Conservation (phyloP, 2,113 vertebrate species). For the Aptenodytes patagonicus region DNA sequence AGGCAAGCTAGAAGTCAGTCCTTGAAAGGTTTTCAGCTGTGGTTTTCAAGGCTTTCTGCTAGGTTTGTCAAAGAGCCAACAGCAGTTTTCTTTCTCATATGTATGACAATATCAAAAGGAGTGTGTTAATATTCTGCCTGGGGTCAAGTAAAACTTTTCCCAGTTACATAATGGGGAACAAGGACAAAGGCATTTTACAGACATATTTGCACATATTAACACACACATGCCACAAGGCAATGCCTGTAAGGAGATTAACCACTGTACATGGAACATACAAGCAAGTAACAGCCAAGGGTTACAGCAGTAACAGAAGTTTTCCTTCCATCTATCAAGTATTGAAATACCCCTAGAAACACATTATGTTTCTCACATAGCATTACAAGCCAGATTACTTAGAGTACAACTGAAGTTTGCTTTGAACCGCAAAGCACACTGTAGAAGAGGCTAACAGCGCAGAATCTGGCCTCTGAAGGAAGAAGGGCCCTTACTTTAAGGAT, state of each 20-base stretch:
- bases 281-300: not conserved
- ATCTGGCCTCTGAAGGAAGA: not conserved
- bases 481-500: not conserved
- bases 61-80: not conserved
- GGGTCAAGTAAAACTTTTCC: not conserved
- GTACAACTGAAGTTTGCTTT: not conserved
- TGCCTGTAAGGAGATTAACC: not conserved
- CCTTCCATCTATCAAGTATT: not conserved
- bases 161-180: accelerated
- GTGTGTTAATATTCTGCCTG: accelerated
- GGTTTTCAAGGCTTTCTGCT: not conserved
- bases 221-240: not conserved
- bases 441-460: not conserved
- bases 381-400: not conserved
- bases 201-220: not conserved
- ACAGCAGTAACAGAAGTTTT: not conserved
- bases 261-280: not conserved
- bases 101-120: not conserved
- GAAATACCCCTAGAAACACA: accelerated
- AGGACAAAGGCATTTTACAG: not conserved
- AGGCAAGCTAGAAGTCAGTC: not conserved
- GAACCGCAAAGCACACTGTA: not conserved
- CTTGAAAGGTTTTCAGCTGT: not conserved
- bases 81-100: not conserved
- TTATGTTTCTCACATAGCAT: not conserved